Percentiles rank a stretch among this genome's conserved stretches.
Conservation (phyloP, 2,797 vertebrate species). For the Catostomus latipinnis region DNA sequence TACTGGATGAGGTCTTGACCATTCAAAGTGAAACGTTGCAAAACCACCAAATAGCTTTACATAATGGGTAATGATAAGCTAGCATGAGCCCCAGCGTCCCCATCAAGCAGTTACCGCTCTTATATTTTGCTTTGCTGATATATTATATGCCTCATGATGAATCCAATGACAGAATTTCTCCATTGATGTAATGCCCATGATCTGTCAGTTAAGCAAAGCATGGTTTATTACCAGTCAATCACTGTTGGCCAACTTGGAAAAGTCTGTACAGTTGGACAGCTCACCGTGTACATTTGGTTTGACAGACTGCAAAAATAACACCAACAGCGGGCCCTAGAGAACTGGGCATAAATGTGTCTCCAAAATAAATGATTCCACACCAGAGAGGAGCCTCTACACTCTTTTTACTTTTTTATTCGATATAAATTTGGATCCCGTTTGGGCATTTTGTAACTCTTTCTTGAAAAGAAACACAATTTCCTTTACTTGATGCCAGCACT, state of each 20-base stretch:
- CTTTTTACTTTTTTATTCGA: constrained; percentile 57
- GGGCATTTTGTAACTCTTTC: constrained; percentile 70
- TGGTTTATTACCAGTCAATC: constrained; percentile 60
- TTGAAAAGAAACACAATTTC: constrained; percentile 61
- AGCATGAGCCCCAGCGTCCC: constrained; percentile 46
- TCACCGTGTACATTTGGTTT: constrained; percentile 57
- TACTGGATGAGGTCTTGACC: constrained; percentile 40
- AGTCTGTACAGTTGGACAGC: constrained; percentile 50
- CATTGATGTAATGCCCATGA: constrained; percentile 59
- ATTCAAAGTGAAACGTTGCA: constrained; percentile 39
- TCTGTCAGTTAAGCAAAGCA: constrained; percentile 65
- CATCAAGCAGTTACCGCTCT: constrained; percentile 51
- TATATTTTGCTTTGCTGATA: constrained; percentile 44
- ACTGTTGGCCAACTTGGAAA: constrained; percentile 55
- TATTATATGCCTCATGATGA: constrained; percentile 58
- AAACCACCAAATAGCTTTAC: constrained; percentile 57
- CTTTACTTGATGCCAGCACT: constrained; percentile 72
- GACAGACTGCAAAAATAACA: constrained; percentile 63
- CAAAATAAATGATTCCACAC: constrained; percentile 62
- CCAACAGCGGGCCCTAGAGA: constrained; percentile 45
- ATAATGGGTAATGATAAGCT: constrained; percentile 57
- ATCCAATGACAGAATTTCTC: constrained; percentile 64
- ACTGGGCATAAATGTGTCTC: constrained; percentile 57
- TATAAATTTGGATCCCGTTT: constrained; percentile 64
- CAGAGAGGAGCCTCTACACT: constrained; percentile 58